Conservation (phyloP, 92 coral and sea anemone genomes). For the Siderastrea radians region DNA sequence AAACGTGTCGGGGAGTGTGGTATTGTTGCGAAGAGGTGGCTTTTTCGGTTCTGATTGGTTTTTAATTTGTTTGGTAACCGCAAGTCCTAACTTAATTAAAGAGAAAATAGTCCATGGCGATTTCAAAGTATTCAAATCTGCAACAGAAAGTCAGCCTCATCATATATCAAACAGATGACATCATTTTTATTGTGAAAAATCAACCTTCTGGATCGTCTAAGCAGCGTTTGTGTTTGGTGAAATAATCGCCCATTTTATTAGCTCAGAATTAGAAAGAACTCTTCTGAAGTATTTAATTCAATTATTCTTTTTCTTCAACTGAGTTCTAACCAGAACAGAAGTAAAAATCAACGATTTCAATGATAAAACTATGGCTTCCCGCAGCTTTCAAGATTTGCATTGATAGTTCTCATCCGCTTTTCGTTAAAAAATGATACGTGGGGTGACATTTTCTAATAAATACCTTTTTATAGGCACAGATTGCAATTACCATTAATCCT, state of each 20-base stretch:
- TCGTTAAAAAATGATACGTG: background rate
- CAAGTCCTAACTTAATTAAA: constrained; percentile 23
- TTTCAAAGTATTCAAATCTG: background rate
- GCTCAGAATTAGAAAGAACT: background rate
- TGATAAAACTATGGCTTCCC: constrained; percentile 14
- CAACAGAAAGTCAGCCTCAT: background rate
- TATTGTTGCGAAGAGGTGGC: background rate
- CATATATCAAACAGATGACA: background rate
- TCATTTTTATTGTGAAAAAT: background rate
- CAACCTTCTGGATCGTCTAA: background rate
- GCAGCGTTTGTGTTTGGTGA: background rate
- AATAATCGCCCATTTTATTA: background rate
- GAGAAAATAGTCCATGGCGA: background rate
- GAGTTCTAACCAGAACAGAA: background rate
- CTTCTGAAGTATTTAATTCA: background rate
- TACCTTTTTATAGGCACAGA: background rate
- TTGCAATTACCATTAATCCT: background rate
- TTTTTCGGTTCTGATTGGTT: constrained; percentile 10
- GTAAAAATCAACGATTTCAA: background rate
- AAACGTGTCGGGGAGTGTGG: background rate
- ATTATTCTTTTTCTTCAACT: constrained; percentile 2
- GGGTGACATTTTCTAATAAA: background rate
- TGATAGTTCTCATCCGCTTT: constrained; percentile 7
- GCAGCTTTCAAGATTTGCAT: background rate
- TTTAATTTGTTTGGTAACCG: constrained; percentile 38